Evolutionary conservation across 2,797 vertebrate species (phyloP).

Genomic region (Odontamblyopus rebecca): DNA sequence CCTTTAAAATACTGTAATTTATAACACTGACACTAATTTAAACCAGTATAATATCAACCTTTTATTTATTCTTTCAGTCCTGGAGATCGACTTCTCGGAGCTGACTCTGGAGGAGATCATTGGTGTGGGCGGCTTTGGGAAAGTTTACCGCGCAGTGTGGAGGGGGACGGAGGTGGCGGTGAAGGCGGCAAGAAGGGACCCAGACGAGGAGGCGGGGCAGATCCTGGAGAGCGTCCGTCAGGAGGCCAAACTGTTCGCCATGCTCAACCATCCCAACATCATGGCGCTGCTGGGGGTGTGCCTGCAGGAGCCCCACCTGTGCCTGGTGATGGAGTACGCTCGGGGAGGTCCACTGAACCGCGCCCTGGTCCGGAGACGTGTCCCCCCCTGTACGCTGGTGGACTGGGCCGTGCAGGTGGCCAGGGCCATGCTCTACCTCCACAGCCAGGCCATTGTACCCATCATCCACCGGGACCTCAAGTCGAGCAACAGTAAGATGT

Average conservation of each 20-base stretch:
- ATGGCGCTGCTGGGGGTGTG: conserved; percentile 92
- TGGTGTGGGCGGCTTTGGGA: conserved; percentile 94
- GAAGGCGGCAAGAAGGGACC: conserved; percentile 94
- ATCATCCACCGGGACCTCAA: conserved; percentile 97
- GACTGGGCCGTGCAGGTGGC: conserved; percentile 98
- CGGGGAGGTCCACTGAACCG: conserved; percentile 92
- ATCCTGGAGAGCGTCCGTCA: conserved; percentile 95
- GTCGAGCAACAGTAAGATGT: conserved; percentile 95
- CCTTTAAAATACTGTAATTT: too few species aligned
- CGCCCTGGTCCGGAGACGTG: conserved; percentile 91
- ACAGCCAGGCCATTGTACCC: conserved; percentile 92
- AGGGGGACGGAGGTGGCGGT: conserved; percentile 89
- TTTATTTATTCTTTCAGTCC: conserved; percentile 68
- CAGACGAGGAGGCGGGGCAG: conserved; percentile 90
- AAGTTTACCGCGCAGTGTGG: conserved; percentile 95
- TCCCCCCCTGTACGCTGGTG: conserved; percentile 93
- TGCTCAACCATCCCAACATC: conserved; percentile 94
- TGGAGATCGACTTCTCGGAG: conserved; percentile 92
- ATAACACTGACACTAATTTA: too few species aligned
- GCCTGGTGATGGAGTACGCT: conserved; percentile 96
- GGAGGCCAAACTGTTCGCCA: conserved; percentile 96
- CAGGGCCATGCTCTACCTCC: conserved; percentile 92
- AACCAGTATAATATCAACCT: not conserved
- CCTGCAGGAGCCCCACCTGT: conserved; percentile 92
- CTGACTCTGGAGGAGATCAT: conserved; percentile 94